Percentiles rank a stretch among this genome's conserved stretches.
phyloP scores from a whole-genome alignment of 2,888 invertebrate species.

The Epistrophe eligans region DNA sequence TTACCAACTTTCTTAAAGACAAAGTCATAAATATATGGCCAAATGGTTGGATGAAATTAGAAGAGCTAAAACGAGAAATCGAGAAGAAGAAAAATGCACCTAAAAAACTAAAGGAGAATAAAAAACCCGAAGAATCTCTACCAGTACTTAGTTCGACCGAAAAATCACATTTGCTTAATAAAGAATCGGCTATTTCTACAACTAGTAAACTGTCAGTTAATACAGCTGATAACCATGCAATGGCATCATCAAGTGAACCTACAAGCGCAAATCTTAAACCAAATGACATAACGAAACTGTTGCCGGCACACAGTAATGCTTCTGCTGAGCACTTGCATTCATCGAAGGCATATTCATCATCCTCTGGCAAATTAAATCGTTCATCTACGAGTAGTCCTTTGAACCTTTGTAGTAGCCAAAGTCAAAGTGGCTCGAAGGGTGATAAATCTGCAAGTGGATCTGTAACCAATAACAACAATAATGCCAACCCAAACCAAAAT shows the following conservation, averaged over 20 bases:
- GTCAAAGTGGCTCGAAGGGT: conserved; percentile 41
- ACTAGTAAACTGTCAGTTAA: conserved; percentile 56
- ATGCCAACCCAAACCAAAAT: conserved; percentile 76
- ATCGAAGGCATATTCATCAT: conserved; percentile 60
- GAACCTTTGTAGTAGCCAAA: conserved; percentile 58
- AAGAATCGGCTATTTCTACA: conserved; percentile 24
- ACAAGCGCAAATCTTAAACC: conserved; percentile 45
- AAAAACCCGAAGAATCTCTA: conserved; percentile 72
- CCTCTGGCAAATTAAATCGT: conserved; percentile 59
- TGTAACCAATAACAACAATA: conserved; percentile 63
- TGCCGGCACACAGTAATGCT: conserved; percentile 65
- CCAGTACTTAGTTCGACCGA: conserved; percentile 18
- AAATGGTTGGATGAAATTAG: conserved; percentile 85
- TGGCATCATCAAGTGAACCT: conserved; percentile 54
- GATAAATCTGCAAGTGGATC: conserved; percentile 66
- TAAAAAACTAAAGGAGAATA: conserved; percentile 77
- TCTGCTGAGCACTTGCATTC: conserved; percentile 69
- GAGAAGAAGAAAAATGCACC: conserved; percentile 79
- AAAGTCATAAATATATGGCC: conserved; percentile 85
- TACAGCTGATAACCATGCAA: conserved; percentile 49
- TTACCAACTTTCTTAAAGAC: conserved; percentile 84
- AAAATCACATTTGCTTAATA: conserved; percentile 23
- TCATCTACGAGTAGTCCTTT: conserved; percentile 68
- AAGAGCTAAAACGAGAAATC: conserved; percentile 82
- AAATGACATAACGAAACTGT: conserved; percentile 55